Evolutionary conservation across 30 jellyfish, hydroid and myxozoan genomes (phyloP).

Genomic region (Turritopsis dohrnii): DNA sequence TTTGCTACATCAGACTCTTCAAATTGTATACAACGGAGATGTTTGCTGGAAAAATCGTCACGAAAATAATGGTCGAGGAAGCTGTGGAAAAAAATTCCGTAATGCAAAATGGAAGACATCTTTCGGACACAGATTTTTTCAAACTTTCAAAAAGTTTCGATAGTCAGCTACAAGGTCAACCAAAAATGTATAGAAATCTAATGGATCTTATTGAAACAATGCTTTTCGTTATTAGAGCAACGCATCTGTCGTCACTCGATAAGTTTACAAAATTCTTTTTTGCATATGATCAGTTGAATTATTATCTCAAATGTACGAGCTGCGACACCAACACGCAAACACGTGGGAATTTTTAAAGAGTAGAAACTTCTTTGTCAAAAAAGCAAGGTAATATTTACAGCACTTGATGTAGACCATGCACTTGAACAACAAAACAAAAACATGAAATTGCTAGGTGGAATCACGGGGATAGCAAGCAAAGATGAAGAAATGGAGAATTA

Average conservation of each 20-base stretch:
- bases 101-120: neutral
- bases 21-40: neutral
- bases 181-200: neutral
- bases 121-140: neutral
- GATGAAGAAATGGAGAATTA: neutral
- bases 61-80: neutral
- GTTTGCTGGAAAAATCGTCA: neutral
- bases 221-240: neutral
- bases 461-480: neutral
- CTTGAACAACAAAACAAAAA: too few relatives aligned
- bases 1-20: neutral
- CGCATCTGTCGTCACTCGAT: neutral
- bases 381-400: neutral
- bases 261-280: neutral
- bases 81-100: neutral
- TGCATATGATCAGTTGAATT: neutral
- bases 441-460: too few relatives aligned
- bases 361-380: neutral
- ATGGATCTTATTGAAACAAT: neutral
- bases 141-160: neutral
- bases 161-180: neutral
- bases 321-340: neutral
- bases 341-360: neutral
- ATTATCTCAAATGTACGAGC: neutral
- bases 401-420: too few relatives aligned